Evolutionary conservation across 1,140 invertebrate species (phyloP).

Genomic region (Tribolium madens): DNA sequence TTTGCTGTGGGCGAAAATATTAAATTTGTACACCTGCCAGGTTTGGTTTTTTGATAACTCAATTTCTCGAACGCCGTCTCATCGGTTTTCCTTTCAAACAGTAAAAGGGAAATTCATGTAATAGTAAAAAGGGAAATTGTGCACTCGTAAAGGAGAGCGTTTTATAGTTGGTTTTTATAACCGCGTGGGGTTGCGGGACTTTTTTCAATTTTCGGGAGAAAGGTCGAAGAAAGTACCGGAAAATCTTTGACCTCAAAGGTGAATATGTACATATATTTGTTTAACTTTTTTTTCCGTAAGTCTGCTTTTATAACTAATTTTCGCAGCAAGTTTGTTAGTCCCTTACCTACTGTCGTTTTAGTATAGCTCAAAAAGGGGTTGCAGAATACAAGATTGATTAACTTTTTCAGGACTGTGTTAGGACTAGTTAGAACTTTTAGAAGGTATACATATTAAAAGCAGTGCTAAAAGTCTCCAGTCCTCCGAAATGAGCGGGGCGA

Average conservation of each 20-base stretch:
- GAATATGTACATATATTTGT: too few species aligned
- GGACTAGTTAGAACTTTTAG: too few species aligned
- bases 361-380: too few species aligned
- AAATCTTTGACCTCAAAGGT: not conserved
- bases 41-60: slow-evolving; percentile 3
- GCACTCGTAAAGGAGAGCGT: slow-evolving; percentile 26
- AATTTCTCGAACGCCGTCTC: slow-evolving; percentile 8
- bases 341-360: too few species aligned
- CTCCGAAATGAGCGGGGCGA: too few species aligned
- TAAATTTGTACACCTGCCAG: not conserved
- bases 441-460: too few species aligned
- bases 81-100: slow-evolving; percentile 14
- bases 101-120: slow-evolving; percentile 37
- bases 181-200: not conserved
- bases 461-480: too few species aligned
- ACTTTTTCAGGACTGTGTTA: too few species aligned
- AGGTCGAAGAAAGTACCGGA: not conserved
- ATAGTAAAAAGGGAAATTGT: slow-evolving; percentile 38
- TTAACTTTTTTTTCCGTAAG: too few species aligned
- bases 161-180: slow-evolving; percentile 32
- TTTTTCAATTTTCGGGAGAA: slow-evolving; percentile 18
- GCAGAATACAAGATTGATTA: too few species aligned
- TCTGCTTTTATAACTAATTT: too few species aligned
- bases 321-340: too few species aligned
- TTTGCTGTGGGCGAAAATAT: not conserved